Base-by-base conservation (phyloP, 2,888 invertebrate species). In the Yponomeuta sedellus region DNA sequence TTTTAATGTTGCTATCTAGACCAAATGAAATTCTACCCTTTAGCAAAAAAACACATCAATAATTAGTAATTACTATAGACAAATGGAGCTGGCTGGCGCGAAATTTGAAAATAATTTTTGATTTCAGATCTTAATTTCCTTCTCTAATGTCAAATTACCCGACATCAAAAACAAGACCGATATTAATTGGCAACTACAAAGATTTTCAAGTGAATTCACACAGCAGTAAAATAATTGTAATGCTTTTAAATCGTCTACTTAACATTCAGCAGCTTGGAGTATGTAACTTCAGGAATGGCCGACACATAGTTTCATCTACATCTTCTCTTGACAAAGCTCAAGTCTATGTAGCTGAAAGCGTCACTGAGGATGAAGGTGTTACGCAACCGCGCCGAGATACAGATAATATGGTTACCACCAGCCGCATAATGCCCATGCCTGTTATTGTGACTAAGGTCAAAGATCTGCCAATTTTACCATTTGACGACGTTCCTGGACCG, bases 401-500 rank as follows among this genome's bases (percentile, higher is more conserved):
- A 16, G 44, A 52, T 52, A 2, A 16, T 5, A 16, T 52, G 44
- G 16, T 52, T 16, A 12, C 44, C 44, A 16, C 12, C 44, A 52
- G 44, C 16, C 44, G 44, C 16, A 52, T 52, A 16, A 52, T 52
- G 12, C 44, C 44, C 12, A 52, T 52, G 16, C 44, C 44, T 52
- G 44, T 85, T 66, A 79, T 85, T 79, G 70, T 86, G 61, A 67
- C 83, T n/a, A 72, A 77, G 65, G 79, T 76, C 67, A 88, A 84
- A 67, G 86, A 64, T 10, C n/a, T 88, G 34, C 74, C 79, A 6
- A 73, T 86, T 66, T 77, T 91, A 62, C 78, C 93, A 0, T 94
- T 94, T 75, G 94, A 94, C 69, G 93, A 94, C 0, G 92, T 94
- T 22, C 94, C 94, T 0, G 94, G 94, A 0, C 94, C 94, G 0